Conservation (phyloP, 2,113 vertebrate species). For the Suricata suricatta region DNA sequence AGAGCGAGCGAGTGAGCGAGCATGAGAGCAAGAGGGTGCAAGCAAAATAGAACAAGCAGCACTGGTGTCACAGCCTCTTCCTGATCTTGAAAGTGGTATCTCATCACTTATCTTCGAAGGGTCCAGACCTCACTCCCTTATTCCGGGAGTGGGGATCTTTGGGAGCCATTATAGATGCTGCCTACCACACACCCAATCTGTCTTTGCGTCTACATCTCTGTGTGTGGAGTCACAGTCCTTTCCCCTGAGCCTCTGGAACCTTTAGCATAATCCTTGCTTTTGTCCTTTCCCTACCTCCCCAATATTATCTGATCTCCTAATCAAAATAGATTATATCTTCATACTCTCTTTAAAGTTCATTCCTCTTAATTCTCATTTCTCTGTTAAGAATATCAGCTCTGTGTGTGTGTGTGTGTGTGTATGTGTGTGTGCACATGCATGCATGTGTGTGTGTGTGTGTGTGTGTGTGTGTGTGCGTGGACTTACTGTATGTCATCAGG, state of each 20-base stretch:
- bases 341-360: neutral
- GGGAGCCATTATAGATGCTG: neutral
- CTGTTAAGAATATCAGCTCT: neutral
- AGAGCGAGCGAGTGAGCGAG: neutral
- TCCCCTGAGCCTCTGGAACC: neutral
- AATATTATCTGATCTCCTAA: neutral
- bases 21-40: neutral
- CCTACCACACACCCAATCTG: no score
- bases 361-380: neutral
- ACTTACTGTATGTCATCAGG: neutral
- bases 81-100: neutral
- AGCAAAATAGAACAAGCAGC: neutral
- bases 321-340: neutral
- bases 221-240: neutral
- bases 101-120: neutral
- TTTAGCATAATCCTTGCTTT: neutral
- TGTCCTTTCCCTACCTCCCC: neutral
- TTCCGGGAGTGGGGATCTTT: neutral
- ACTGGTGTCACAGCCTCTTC: neutral
- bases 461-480: fast-evolving
- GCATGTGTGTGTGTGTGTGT: neutral
- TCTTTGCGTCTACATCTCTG: neutral
- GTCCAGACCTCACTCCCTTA: neutral
- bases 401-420: neutral
- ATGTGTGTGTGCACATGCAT: neutral